Conservation (phyloP, 2,113 vertebrate genomes). For the Semnornis frantzii region DNA sequence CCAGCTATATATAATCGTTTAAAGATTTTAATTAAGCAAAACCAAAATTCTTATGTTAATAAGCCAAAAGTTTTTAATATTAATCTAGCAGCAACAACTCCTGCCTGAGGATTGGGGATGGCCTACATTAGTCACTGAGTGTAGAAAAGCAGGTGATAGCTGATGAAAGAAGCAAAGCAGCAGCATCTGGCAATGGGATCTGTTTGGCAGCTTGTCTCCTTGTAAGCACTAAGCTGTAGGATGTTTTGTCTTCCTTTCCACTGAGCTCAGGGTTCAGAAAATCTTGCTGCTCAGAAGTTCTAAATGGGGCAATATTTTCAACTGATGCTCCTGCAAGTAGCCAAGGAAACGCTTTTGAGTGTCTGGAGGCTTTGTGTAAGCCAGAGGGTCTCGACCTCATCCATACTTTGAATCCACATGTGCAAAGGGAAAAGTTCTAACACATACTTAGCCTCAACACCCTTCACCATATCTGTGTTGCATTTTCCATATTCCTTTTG, state of each 20-base stretch:
- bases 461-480: not conserved
- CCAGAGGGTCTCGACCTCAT: not conserved
- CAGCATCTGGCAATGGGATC: not conserved
- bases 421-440: not conserved
- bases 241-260: not conserved
- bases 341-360: not conserved
- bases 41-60: not conserved
- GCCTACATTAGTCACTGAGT: conserved; percentile 12
- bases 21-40: conserved; percentile 32
- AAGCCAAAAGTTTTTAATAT: conserved; percentile 32
- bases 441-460: not conserved
- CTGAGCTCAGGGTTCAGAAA: not conserved
- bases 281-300: not conserved
- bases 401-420: not conserved
- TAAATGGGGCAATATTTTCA: not conserved
- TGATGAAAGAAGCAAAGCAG: conserved; percentile 3
- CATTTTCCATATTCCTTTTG: not conserved
- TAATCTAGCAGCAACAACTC: not conserved
- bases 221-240: not conserved
- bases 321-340: not conserved
- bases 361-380: not conserved
- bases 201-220: not conserved
- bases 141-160: not conserved
- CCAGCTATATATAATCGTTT: not conserved
- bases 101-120: conserved; percentile 1